A percentile compares a stretch with the other conserved stretches of the same genome.
Conservation (phyloP, 2,888 invertebrate genomes). For the Scaptomyza flava region DNA sequence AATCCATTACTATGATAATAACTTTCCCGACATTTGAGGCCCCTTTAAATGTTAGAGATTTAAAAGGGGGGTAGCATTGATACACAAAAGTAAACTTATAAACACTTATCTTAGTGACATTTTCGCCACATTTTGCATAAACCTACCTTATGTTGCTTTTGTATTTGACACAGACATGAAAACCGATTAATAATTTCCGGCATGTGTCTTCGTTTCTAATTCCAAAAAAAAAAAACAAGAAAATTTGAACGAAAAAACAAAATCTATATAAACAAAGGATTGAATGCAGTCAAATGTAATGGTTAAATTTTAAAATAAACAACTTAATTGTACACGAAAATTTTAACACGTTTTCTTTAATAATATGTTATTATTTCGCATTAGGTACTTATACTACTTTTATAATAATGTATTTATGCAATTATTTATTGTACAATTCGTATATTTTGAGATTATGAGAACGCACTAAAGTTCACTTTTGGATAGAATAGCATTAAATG, state of each 20-base stretch:
- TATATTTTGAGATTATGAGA: constrained; percentile 17
- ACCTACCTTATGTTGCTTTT: constrained; percentile 14
- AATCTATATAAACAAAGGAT: constrained; percentile 14
- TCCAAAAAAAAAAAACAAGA: constrained; percentile 2
- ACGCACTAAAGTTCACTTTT: constrained; percentile 1
- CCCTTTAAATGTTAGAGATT: constrained; percentile 9
- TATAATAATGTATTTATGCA: constrained; percentile 11
- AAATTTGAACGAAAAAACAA: neutral
- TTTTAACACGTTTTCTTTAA: neutral
- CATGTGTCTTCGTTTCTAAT: constrained; percentile 36
- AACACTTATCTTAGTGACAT: constrained; percentile 53
- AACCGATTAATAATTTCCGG: constrained; percentile 19
- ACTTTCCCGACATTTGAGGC: constrained; percentile 37
- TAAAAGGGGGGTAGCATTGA: neutral
- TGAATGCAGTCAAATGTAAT: constrained; percentile 63
- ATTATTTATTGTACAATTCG: constrained; percentile 26
- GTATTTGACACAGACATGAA: constrained; percentile 35
- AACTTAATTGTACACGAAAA: constrained; percentile 61
- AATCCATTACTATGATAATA: constrained; percentile 34
- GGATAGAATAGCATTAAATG: constrained; percentile 13
- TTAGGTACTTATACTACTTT: neutral
- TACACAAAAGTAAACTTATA: constrained; percentile 14
- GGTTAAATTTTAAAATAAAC: constrained; percentile 69
- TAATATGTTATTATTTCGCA: constrained; percentile 27
- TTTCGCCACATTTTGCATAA: constrained; percentile 65